phyloP scores from a whole-genome alignment of 2,797 vertebrate genomes.

The Acomys russatus region DNA sequence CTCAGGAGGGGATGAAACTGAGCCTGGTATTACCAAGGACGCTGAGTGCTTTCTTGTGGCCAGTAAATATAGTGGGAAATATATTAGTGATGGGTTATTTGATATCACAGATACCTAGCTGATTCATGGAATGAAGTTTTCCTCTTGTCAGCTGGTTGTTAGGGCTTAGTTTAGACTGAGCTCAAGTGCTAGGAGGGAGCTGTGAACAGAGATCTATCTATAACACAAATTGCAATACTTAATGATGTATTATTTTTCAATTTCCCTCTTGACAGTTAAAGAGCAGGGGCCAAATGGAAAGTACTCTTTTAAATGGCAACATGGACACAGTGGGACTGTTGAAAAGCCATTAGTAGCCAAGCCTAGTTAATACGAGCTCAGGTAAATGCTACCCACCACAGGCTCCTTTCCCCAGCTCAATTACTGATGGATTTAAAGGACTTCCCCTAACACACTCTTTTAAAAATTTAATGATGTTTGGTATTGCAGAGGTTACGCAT shows the following conservation, averaged over 20 bases:
- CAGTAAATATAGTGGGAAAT: conserved; percentile 48
- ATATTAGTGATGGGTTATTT: conserved; percentile 14
- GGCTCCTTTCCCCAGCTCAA: conserved; percentile 73
- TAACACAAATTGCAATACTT: conserved; percentile 63
- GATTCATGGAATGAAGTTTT: conserved; percentile 41
- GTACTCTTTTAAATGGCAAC: conserved; percentile 76
- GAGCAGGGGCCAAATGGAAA: conserved; percentile 67
- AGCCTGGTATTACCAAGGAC: not conserved
- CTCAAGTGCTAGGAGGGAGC: not conserved
- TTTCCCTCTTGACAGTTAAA: conserved; percentile 66
- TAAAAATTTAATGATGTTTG: conserved; percentile 88
- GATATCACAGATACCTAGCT: not conserved
- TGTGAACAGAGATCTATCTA: not conserved
- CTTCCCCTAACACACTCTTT: conserved; percentile 65
- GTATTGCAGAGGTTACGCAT: conserved; percentile 52
- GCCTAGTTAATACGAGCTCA: conserved; percentile 78
- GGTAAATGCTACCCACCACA: conserved; percentile 71
- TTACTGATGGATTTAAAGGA: conserved; percentile 80
- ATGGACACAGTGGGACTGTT: conserved; percentile 85
- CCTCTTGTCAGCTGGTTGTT: not conserved
- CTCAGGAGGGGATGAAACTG: not conserved
- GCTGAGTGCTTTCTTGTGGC: conserved; percentile 9
- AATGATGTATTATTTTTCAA: conserved; percentile 70
- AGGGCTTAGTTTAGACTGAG: not conserved
- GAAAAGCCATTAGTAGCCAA: conserved; percentile 88